Evolutionary conservation across 2,113 vertebrate genomes (phyloP), one percentile per base, ranked within the genome.

Genomic region (Pelecanus crispus): DNA sequence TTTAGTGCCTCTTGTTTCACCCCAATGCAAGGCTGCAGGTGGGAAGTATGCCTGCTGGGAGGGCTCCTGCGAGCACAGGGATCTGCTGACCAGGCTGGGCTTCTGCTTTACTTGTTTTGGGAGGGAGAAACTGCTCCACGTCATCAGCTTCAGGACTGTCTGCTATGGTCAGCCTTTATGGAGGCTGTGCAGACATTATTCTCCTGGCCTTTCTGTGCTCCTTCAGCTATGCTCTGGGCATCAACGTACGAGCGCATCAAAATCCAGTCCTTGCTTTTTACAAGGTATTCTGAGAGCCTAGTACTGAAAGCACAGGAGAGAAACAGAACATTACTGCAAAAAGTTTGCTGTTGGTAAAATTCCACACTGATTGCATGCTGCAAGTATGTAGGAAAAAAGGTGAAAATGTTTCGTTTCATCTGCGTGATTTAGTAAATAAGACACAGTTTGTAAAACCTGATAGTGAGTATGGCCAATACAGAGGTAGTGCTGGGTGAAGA

Each of bases 221-320:
- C 36, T 49, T 31, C 53, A 79, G 15, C 19, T 53, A 10, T 25
- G 31, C 28, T 36, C 62, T 66, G 32, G 7, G 2, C 36, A 55
- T 25, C n/a, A 62, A 17, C 5, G 5, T 3, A 25, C 0, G 17
- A 74, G 16, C 0, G 3, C 4, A 6, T 31, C 34, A 70, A 68
- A 77, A 82, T 49, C 20, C 19, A 59, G 36, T 7, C 40, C 24
- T 38, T 49, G 19, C 32, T 62, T 58, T 83, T 44, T 42, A 45
- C 36, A 66, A 77, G 12, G 11, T 29, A 13, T 52, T 86, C 63
- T 45, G 28, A 88, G 59, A 65, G 21, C 18, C 34, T 40, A 18
- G 36, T 29, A 8, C 28, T 26, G 49, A 88, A 68, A 73, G 18
- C 9, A 32, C 19, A 34, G 36, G 55, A 47, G 14, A 81, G 11